Evolutionary conservation across 2,888 invertebrate genomes (phyloP).

Genomic region (Bombyx huttoni): DNA sequence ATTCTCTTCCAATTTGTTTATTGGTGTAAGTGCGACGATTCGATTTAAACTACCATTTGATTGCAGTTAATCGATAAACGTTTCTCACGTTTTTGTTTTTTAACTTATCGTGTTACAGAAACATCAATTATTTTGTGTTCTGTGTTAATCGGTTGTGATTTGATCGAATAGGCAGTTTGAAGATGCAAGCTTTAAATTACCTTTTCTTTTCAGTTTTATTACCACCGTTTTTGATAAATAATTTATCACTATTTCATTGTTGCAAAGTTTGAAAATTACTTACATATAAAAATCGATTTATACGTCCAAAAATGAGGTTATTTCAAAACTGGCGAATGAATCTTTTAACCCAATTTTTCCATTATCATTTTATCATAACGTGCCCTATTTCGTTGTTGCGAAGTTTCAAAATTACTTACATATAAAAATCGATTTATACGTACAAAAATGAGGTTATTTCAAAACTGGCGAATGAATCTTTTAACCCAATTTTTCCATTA

Average conservation of each 20-base stretch:
- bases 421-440: too few species aligned
- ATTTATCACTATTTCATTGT: background rate
- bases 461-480: background rate
- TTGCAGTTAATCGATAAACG: slow-evolving; percentile 41
- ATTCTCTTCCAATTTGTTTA: slow-evolving; percentile 52
- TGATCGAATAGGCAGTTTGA: slow-evolving; percentile 11
- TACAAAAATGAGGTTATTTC: background rate
- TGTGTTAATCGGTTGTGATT: slow-evolving; percentile 20
- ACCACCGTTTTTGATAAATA: background rate
- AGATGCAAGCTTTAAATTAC: background rate
- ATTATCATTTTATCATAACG: slow-evolving; percentile 1
- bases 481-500: background rate
- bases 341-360: background rate
- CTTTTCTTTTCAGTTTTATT: slow-evolving; percentile 1
- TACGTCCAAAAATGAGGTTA: background rate
- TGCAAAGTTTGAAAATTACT: background rate
- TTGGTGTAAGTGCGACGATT: slow-evolving; percentile 48
- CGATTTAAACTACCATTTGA: slow-evolving; percentile 54
- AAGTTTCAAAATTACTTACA: too few species aligned
- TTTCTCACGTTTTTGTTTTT: slow-evolving; percentile 67
- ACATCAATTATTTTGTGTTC: slow-evolving; percentile 37
- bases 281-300: too few species aligned
- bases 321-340: background rate
- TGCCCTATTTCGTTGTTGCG: background rate
- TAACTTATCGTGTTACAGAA: slow-evolving; percentile 52